Percentiles rank a stretch among this genome's conserved stretches.
phyloP scores from a whole-genome alignment of 2,113 vertebrate species.

The Melanocharis versteri region DNA sequence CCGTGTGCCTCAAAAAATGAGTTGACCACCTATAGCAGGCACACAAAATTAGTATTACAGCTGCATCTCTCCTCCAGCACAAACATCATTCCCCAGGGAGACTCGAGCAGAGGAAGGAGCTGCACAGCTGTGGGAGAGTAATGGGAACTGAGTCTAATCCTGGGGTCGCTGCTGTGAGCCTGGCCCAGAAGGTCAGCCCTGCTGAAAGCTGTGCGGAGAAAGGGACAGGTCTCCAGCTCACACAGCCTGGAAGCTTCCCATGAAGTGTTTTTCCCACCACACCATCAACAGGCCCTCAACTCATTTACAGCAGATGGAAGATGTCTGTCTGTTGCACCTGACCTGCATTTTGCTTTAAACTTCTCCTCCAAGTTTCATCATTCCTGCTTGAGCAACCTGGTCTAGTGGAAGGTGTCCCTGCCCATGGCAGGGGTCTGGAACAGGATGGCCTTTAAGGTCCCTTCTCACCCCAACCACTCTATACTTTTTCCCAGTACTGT shows the following conservation, averaged over 20 bases:
- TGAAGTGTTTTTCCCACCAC: neutral
- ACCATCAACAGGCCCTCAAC: neutral
- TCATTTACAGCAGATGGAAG: neutral
- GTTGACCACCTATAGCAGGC: accelerated
- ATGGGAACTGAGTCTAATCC: neutral
- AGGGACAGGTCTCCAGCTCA: neutral
- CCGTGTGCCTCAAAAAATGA: accelerated
- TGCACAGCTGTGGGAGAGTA: neutral
- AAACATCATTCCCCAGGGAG: neutral
- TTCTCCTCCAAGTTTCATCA: neutral
- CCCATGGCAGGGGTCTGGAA: neutral
- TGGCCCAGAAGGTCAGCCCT: neutral
- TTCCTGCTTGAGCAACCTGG: neutral
- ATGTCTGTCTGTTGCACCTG: accelerated
- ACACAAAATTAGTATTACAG: neutral
- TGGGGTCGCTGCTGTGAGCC: neutral
- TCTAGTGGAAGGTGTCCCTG: neutral
- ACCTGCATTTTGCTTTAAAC: neutral
- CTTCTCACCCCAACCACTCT: neutral
- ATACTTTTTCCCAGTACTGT: neutral
- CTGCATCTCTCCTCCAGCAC: neutral
- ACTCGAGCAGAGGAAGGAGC: neutral
- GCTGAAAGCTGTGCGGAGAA: neutral
- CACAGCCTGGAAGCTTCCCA: neutral
- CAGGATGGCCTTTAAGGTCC: neutral